Base-by-base conservation (phyloP, 1,140 invertebrate genomes). In the Drosophila ficusphila region DNA sequence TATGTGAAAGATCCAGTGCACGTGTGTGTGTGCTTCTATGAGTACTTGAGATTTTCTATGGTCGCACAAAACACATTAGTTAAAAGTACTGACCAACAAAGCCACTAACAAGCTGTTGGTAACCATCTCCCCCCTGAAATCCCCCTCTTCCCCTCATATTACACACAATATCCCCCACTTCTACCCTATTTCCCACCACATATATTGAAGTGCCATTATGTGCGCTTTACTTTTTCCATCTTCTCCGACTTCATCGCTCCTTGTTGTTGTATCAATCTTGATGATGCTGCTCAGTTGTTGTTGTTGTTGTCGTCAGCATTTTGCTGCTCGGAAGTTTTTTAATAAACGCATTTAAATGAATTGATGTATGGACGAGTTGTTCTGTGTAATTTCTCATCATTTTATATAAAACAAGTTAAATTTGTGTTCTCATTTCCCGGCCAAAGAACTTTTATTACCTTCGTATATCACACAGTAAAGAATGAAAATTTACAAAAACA, bases 71-170 rank as follows among this genome's bases (percentile, higher is more conserved):
- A 79, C 82, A 86, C 82, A 88, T 86, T 88, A 88, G 83, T 86
- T 88, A 85, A 88, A 88, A 88, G 77, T 88, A 88, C 82, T 88
- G 82, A 88, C 82, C 82, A 82, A 88, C 82, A 88, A 88, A 88
- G 82, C 82, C 82, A 88, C 82, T 82, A 88, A 88, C 82, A 82
- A 88, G 82, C 82, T 88, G 82, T 82, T 81, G 82, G 77, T 64
- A 48, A 51, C 48, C 44, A 47, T n/a, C 29, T 39, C 5, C 19
- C 16, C 33, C 39, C 11, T 58, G 6, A 38, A 23, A 25, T 14
- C 14, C 4, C 23, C 49, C 14, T n/a, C 12, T 6, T 8, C 12
- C 25, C 12, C 44, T 27, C 44, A 34, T 39, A 14, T 21, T 19
- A 14, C 19, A 44, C 36, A 52, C 46, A 33, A 38, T 56, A 42